Base-by-base conservation (phyloP, 2,113 vertebrate genomes). In the Corythornis madagascariensis region DNA sequence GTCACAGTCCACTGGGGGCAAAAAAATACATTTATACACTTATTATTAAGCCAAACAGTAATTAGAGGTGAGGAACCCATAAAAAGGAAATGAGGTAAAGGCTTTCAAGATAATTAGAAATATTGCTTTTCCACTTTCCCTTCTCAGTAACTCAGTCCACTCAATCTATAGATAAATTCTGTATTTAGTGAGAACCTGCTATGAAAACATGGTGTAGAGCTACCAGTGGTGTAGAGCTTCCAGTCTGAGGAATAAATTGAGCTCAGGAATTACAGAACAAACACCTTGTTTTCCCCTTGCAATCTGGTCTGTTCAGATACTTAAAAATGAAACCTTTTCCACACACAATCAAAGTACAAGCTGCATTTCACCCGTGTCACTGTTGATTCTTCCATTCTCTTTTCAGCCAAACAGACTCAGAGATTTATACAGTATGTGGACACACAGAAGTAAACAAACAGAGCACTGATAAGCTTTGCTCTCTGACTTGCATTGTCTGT, bases 381-480 rank as follows among this genome's bases (percentile, higher is more conserved):
- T 84, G 80, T 92, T 40, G 28, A 84, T 93, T 88, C 83, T 86
- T 65, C 76, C 45, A 29, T 95, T 95, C 83, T 90, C 90, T 86
- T 93, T 77, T 90, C 66, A 88, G 75, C 73, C 61, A 81, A 96
- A 84, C 65, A 45, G 65, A 50, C 29, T 67, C 78, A 47, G 47
- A 91, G 60, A 74, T 94, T 93, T 86, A 84, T 83, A 65, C n/a
- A 65, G 57, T 64, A 31, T 94, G 45, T 43, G 56, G 83, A 75
- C 83, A 56, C 57, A 72, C 7, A 81, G 61, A 90, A 70, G 28
- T 94, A 94, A 95, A 86, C 75, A 94, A 91, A 92, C 69, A 60
- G 35, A 67, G 47, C 2, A 2, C 60, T 90, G 86, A 91, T 94
- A 92, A 96, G 72, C 16, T 67, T 35, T 86, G 52, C 47, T 88